These are phyloP conservation scores for Pocillopora verrucosa DNA, from an alignment of 64 coral and sea anemone species.

Conservation along the genomic window DNA sequence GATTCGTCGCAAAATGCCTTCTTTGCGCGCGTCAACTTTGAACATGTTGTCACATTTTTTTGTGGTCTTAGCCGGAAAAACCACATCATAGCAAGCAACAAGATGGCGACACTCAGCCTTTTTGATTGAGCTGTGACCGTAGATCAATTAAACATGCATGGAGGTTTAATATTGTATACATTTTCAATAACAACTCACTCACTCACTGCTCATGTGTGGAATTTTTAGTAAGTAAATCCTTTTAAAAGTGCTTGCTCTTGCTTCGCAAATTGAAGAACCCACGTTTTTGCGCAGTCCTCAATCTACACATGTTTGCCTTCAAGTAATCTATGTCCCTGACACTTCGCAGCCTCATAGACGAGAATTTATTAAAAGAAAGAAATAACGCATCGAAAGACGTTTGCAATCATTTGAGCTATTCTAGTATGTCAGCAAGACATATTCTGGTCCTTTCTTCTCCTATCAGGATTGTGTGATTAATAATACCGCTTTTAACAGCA, in stretches of 20 bases:
- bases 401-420: conserved; percentile 46
- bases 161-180: conserved; percentile 50
- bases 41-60: neutral
- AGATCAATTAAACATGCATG: conserved; percentile 51
- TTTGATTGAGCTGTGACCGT: conserved; percentile 43
- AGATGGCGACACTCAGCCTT: conserved; percentile 39
- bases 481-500: conserved; percentile 56
- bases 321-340: conserved; percentile 6
- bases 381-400: conserved; percentile 23
- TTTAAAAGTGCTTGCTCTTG: neutral
- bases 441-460: conserved; percentile 14
- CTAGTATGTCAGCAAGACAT: conserved; percentile 37
- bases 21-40: neutral
- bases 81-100: conserved; percentile 23
- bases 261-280: neutral
- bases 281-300: conserved; percentile 1
- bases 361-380: conserved; percentile 37
- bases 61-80: neutral
- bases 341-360: conserved; percentile 7
- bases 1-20: neutral
- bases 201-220: conserved; percentile 17
- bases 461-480: conserved; percentile 48
- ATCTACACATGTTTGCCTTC: neutral
- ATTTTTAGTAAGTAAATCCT: conserved; percentile 10
- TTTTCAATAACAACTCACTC: conserved; percentile 36